Base-by-base conservation (phyloP, 2,113 vertebrate species). In the Jaculus jaculus region DNA sequence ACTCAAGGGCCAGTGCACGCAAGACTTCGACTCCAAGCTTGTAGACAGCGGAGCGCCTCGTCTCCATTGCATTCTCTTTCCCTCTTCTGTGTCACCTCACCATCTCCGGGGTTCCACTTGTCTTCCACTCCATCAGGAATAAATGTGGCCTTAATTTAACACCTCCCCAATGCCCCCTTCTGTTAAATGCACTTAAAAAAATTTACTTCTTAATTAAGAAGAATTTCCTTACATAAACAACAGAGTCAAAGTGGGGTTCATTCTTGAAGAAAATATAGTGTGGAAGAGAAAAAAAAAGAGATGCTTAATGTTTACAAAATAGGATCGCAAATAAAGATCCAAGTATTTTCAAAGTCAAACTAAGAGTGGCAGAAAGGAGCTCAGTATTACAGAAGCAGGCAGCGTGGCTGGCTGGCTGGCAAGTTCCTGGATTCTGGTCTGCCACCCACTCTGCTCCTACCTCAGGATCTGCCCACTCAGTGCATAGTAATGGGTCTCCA, bases 191-290 rank as follows among this genome's bases (percentile, higher is more conserved):
- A 71, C 72, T 94, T 4, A 39, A 88, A 92, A 74, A 75, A 51
- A 92, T 82, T 88, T 74, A 63, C 90, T 89, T 78, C 47, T 91
- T 79, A 74, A 74, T 94, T 58, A 90, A 90, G 68, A 96, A 69
- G 61, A 63, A 78, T 74, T 61, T 72, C 39, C 65, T 65, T n/a
- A 63, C 18, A 63, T 71, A 37, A 75, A 87, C 7, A 20, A 84
- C 84, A 23, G 47, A 63, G 63, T 61, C 72, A 21, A 87, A 89
- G 94, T 32, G 24, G 60, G 71, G 77, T 71, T 97, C 34, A 65
- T 89, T 74, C 80, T 79, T 74, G 37, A 39, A 89, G 87, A 87
- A 94, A 79, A 92, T 61, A 30, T 6, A 18, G 30, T 54, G 11
- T 12, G 75, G 54, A 32, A 68, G 7, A 11, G 2, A 28, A 54